A percentile compares a stretch with the other conserved stretches of the same genome.
Conservation (phyloP, 2,797 vertebrate species). For the Cossypha niveicapilla region DNA sequence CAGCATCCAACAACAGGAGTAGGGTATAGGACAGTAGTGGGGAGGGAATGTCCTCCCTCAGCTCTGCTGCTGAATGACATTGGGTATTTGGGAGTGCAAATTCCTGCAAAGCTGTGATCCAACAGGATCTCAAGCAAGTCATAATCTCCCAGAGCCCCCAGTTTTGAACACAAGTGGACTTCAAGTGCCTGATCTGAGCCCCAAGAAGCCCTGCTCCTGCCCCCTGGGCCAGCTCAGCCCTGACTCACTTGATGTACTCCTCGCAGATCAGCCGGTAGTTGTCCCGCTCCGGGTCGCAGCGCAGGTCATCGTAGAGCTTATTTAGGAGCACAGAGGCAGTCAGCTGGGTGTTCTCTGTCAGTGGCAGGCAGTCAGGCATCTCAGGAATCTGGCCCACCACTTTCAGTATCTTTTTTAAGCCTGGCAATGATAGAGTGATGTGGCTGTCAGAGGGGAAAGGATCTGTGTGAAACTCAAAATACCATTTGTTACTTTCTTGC, state of each 20-base stretch:
- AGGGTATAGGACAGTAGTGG: not conserved
- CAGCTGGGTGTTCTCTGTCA: constrained; percentile 94
- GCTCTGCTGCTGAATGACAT: not conserved
- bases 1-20: not conserved
- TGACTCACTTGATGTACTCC: constrained; percentile 89
- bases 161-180: not conserved
- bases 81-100: not conserved
- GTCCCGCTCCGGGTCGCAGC: constrained; percentile 89
- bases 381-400: constrained; percentile 93
- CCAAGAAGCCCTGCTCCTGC: not conserved
- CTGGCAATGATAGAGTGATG: constrained; percentile 60
- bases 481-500: not conserved
- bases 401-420: constrained; percentile 94
- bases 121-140: not conserved
- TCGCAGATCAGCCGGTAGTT: constrained; percentile 89
- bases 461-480: not conserved
- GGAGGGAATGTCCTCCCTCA: not conserved
- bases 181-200: not conserved
- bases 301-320: constrained; percentile 90
- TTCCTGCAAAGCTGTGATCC: not conserved
- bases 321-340: constrained; percentile 91
- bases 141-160: not conserved
- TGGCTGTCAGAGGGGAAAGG: not conserved
- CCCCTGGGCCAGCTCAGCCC: not conserved
- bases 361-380: constrained; percentile 85